Evolutionary conservation across 2,888 invertebrate species (phyloP), one percentile per base, ranked within the genome.

Genomic region (Branchellion lobata): DNA sequence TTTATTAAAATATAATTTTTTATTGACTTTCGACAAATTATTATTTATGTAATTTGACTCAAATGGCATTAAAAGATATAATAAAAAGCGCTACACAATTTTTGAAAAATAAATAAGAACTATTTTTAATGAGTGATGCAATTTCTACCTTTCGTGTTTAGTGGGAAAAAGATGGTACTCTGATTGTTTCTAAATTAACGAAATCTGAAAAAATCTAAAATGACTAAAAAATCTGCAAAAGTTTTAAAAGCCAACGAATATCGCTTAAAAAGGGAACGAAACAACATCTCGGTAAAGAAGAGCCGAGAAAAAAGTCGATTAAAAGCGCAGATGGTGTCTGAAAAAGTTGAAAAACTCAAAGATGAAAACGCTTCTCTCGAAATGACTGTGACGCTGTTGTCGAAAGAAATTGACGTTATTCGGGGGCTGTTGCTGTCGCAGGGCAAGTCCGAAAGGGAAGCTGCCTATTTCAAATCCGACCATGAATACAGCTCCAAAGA

Each of bases 281-380:
- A 97, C 88, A 97, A 97, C 87, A 95, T 96, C 85, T 96, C 97
- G 3, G 97, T 97, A 76, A 90, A 96, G 82, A 96, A 96, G 88
- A 95, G 94, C 80, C 91, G 97, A 81, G 96, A 96, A 88, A 96
- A 96, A 90, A 81, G 78, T 40, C 77, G 80, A 5, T 57, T 27
- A 47, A 81, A 81, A 33, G 96, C 96, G 24, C 51, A 36, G 3
- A 75, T 75, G 27, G 75, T 75, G 29, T 40, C 47, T 27, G 36
- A 75, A 31, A 75, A 53, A 75, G 75, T 75, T 0, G 31, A 75
- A 11, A 51, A 47, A 27, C 33, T 75, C 18, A 75, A 40, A 2
- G 31, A 75, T 21, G 75, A 75, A 75, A 75, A 75, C 18, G 31
- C 51, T 14, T 2, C 8, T 14, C 75, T 75, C 21, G 75, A 75